Evolutionary conservation across 1,140 invertebrate genomes (phyloP).

Genomic region (Heliconius nattereri): DNA sequence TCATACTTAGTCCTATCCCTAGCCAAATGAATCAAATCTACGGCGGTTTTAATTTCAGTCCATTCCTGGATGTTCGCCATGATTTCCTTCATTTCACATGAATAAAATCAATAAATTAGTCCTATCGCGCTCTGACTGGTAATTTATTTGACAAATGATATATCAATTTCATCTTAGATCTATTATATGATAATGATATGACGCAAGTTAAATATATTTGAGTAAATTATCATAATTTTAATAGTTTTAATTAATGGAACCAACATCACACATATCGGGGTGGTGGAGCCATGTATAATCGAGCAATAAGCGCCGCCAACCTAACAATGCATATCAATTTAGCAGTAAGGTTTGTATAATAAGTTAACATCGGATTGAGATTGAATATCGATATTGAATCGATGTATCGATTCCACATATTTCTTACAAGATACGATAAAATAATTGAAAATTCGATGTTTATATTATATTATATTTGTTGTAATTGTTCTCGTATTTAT

Average conservation of each 20-base stretch:
- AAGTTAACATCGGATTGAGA: conserved; percentile 4
- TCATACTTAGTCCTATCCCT: no score
- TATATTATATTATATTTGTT: conserved; percentile 40
- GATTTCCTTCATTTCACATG: no score
- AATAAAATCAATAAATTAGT: no score
- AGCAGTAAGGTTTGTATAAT: conserved; percentile 52
- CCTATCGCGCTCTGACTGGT: conserved; percentile 26
- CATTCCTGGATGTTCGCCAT: no score
- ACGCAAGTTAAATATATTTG: conserved; percentile 44
- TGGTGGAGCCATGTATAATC: conserved; percentile 40
- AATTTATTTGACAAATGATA: not conserved
- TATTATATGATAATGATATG: conserved; percentile 34
- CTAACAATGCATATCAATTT: conserved; percentile 68
- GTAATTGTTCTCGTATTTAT: conserved; percentile 52
- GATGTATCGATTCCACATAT: not conserved
- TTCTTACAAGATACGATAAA: not conserved
- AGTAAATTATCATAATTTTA: conserved; percentile 22
- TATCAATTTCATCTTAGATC: conserved; percentile 22
- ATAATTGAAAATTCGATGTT: conserved; percentile 33
- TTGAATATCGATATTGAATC: conserved; percentile 38
- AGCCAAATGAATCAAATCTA: no score
- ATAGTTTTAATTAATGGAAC: conserved; percentile 49
- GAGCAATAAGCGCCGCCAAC: conserved; percentile 43
- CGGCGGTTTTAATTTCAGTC: no score
- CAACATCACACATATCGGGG: conserved; percentile 66